Conservation (phyloP, 2,113 vertebrate species). For the Hipposideros armiger region DNA sequence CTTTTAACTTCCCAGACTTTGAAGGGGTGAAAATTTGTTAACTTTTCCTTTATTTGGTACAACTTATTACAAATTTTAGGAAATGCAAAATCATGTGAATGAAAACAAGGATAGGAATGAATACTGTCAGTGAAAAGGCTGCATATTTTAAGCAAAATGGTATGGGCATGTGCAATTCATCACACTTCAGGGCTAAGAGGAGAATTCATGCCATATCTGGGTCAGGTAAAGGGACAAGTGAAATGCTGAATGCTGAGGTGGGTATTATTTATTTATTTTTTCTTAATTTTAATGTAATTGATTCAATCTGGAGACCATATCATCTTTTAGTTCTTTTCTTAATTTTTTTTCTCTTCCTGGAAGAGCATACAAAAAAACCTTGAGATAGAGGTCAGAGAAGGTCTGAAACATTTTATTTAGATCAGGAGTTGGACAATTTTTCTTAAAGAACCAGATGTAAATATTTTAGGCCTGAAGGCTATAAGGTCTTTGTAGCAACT, state of each 20-base stretch:
- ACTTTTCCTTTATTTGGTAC: not conserved
- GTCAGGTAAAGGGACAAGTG: not conserved
- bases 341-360: not conserved
- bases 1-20: not conserved
- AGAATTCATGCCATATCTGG: not conserved
- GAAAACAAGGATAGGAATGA: constrained; percentile 7
- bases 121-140: not conserved
- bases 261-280: not conserved
- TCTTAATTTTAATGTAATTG: not conserved
- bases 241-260: not conserved
- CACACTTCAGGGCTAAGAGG: not conserved
- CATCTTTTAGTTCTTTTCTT: not conserved
- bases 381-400: not conserved
- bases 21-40: not conserved
- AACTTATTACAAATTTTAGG: constrained; percentile 37
- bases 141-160: constrained; percentile 49
- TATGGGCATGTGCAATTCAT: not conserved
- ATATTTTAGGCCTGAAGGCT: not conserved
- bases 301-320: not conserved
- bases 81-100: constrained; percentile 29
- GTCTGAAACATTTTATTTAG: not conserved
- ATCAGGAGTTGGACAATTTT: not conserved
- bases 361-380: not conserved
- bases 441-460: not conserved
- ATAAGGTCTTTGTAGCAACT: not conserved